phyloP scores from a whole-genome alignment of 2,888 invertebrate species.

The Piscicola geometra region DNA sequence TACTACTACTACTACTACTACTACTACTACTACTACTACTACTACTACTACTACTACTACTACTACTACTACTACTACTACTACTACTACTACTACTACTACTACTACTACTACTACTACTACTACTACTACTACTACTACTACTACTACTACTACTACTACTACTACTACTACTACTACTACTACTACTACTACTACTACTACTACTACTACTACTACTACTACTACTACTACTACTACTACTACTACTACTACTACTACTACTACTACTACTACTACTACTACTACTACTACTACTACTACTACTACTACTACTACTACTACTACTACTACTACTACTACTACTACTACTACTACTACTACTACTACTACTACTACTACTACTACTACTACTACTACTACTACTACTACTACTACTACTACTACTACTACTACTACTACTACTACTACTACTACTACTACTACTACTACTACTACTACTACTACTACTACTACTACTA shows the following conservation, averaged over 20 bases:
- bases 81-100: slow-evolving; percentile 11
- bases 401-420: slow-evolving; percentile 9
- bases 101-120: slow-evolving; percentile 9
- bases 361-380: slow-evolving; percentile 9
- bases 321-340: slow-evolving; percentile 9
- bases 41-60: neutral
- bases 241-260: neutral
- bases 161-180: slow-evolving; percentile 9
- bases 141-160: slow-evolving; percentile 9
- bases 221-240: slow-evolving; percentile 9
- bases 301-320: slow-evolving; percentile 8
- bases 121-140: slow-evolving; percentile 9
- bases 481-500: slow-evolving; percentile 9
- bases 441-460: slow-evolving; percentile 9
- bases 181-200: slow-evolving; percentile 9
- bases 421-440: slow-evolving; percentile 8
- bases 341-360: slow-evolving; percentile 9
- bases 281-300: slow-evolving; percentile 9
- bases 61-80: neutral
- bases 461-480: slow-evolving; percentile 9
- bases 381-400: slow-evolving; percentile 9
- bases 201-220: slow-evolving; percentile 9
- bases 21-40: slow-evolving; percentile 3
- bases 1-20: slow-evolving; percentile 24
- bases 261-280: neutral